Evolutionary conservation across 2,888 invertebrate genomes (phyloP).

Genomic region (Phengaris alcon): DNA sequence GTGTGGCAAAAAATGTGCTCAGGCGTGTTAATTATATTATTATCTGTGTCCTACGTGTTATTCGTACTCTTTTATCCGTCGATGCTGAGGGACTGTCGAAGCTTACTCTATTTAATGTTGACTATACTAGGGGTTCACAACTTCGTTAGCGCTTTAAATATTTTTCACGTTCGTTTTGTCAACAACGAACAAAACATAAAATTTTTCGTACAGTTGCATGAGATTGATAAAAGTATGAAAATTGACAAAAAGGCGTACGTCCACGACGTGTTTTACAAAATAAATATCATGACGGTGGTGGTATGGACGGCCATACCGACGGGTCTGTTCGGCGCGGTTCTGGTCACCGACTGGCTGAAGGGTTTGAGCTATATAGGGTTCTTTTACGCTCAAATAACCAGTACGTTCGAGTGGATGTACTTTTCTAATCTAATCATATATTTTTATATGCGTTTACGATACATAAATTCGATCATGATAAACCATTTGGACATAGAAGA

Average conservation of each 20-base stretch:
- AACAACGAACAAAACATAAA: constrained; percentile 49
- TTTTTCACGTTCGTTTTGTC: constrained; percentile 52
- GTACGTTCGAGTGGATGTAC: constrained; percentile 48
- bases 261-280: constrained; percentile 41
- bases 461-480: constrained; percentile 52
- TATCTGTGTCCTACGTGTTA: constrained; percentile 32
- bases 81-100: neutral
- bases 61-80: constrained; percentile 30
- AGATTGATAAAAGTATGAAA: constrained; percentile 55
- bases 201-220: constrained; percentile 54
- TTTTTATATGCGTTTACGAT: constrained; percentile 50
- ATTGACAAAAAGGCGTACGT: constrained; percentile 47
- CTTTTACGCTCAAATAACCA: constrained; percentile 42
- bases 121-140: neutral
- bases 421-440: constrained; percentile 51
- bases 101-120: neutral
- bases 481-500: constrained; percentile 46
- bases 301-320: constrained; percentile 33
- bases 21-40: constrained; percentile 37
- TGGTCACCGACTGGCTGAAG: neutral
- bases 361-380: constrained; percentile 13
- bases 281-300: constrained; percentile 40
- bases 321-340: neutral
- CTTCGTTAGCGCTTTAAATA: constrained; percentile 41
- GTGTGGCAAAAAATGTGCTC: constrained; percentile 51